phyloP scores from a whole-genome alignment of 2,888 invertebrate species.

The Xylophagus ater region DNA sequence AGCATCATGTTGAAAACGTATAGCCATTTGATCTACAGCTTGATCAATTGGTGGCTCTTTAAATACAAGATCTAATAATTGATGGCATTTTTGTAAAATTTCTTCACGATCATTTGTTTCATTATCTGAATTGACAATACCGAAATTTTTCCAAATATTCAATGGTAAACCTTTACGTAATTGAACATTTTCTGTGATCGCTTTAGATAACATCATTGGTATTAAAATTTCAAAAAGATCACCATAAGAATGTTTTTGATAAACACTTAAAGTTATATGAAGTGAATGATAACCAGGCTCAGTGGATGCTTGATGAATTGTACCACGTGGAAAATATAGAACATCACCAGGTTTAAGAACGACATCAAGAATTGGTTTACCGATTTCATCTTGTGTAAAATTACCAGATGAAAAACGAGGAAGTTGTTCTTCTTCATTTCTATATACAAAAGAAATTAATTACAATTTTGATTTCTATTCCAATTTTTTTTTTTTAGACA shows the following conservation, averaged over 20 bases:
- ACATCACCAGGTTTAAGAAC: slow-evolving; percentile 77
- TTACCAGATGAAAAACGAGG: slow-evolving; percentile 76
- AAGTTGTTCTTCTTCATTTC: slow-evolving; percentile 50
- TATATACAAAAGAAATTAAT: not conserved
- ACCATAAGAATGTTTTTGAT: slow-evolving; percentile 81
- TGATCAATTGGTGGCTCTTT: slow-evolving; percentile 54
- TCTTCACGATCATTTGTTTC: slow-evolving; percentile 39
- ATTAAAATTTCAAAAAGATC: slow-evolving; percentile 75
- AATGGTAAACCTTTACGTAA: slow-evolving; percentile 71
- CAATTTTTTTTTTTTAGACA: not conserved
- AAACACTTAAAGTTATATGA: slow-evolving; percentile 88
- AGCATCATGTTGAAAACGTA: slow-evolving; percentile 72
- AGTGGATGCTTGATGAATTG: slow-evolving; percentile 75
- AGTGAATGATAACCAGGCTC: slow-evolving; percentile 73
- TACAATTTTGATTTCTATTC: too few relatives aligned
- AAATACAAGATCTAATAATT: slow-evolving; percentile 48
- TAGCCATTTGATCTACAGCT: slow-evolving; percentile 79
- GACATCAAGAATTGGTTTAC: slow-evolving; percentile 66
- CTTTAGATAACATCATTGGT: slow-evolving; percentile 61
- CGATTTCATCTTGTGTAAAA: slow-evolving; percentile 61
- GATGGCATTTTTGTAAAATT: slow-evolving; percentile 44
- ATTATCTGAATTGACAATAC: slow-evolving; percentile 51
- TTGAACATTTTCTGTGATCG: slow-evolving; percentile 57
- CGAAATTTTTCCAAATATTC: slow-evolving; percentile 63
- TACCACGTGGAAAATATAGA: slow-evolving; percentile 86